Conservation (phyloP, 2,113 vertebrate species). For the Pandion haliaetus region DNA sequence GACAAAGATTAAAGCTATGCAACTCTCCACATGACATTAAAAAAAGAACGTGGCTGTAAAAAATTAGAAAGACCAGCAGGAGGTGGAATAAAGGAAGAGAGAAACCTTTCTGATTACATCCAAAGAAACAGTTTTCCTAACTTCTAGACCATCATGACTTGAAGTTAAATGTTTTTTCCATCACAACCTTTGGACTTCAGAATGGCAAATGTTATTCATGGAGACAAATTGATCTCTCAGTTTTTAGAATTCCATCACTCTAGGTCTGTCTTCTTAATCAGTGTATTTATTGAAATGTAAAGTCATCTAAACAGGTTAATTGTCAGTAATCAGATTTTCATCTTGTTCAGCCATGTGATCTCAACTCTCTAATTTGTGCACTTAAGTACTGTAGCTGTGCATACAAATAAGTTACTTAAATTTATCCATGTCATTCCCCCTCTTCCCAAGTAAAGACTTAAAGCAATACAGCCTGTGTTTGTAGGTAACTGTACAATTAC, state of each 20-base stretch:
- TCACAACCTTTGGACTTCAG: neutral
- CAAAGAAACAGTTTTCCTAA: neutral
- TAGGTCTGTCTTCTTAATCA: neutral
- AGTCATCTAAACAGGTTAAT: constrained; percentile 2
- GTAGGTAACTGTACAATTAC: neutral
- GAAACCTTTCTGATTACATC: neutral
- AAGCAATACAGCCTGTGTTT: neutral
- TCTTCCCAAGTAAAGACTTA: neutral
- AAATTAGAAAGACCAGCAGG: neutral
- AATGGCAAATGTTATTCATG: neutral
- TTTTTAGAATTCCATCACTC: neutral
- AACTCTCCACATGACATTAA: neutral
- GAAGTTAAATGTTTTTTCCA: neutral
- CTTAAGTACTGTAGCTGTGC: neutral
- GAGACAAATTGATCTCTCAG: neutral
- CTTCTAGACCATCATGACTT: neutral
- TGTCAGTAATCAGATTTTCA: neutral
- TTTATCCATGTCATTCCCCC: neutral
- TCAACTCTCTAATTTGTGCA: neutral
- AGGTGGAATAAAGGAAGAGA: neutral
- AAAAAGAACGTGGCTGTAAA: neutral
- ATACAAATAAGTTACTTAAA: neutral
- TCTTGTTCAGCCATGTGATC: neutral
- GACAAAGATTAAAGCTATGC: neutral
- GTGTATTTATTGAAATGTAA: neutral